Evolutionary conservation across 2,113 vertebrate genomes (phyloP).

Genomic region (Sphyrna mokarran): DNA sequence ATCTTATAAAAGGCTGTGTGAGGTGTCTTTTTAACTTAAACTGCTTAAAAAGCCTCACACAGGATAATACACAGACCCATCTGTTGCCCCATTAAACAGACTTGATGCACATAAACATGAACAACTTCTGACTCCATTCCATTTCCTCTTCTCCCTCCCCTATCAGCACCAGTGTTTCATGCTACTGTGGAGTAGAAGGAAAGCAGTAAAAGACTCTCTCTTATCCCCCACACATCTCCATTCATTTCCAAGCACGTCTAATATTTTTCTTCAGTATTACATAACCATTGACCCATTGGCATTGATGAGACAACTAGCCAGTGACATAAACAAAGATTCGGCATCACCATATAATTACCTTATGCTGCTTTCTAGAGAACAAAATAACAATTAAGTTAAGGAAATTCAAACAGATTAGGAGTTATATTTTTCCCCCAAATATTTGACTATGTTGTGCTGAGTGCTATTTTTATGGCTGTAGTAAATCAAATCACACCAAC

Average conservation of each 20-base stretch:
- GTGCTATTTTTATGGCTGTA: background rate
- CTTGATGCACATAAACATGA: background rate
- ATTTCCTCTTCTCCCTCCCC: background rate
- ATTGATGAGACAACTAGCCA: background rate
- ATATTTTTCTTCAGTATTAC: background rate
- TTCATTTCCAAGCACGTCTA: background rate
- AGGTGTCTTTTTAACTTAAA: background rate
- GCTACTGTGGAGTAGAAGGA: background rate
- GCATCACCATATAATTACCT: background rate
- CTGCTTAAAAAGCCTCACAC: background rate
- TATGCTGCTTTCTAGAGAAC: background rate
- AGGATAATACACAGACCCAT: background rate
- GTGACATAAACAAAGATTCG: background rate
- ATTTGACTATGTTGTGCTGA: background rate
- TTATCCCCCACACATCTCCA: background rate
- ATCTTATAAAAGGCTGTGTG: background rate
- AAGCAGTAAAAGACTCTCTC: background rate
- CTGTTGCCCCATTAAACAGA: background rate
- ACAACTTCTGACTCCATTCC: background rate
- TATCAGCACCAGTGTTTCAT: background rate
- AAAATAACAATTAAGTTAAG: background rate
- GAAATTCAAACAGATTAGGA: background rate
- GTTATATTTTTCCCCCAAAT: background rate
- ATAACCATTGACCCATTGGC: background rate
- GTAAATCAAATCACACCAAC: background rate